These are phyloP conservation scores for Brachionus plicatilis DNA, from an alignment of 1,140 invertebrate genomes.

Conservation along the genomic window DNA sequence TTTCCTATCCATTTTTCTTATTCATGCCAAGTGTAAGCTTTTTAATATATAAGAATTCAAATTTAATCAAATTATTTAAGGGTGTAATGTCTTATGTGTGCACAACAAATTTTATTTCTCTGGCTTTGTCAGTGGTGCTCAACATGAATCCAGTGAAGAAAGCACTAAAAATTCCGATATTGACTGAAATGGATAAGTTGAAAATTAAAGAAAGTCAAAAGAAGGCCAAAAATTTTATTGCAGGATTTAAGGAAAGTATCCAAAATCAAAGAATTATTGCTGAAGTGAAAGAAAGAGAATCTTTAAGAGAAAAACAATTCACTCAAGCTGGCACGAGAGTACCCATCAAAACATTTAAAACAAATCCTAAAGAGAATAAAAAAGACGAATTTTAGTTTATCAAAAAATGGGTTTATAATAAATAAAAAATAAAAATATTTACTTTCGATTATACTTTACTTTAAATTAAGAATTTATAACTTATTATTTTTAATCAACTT, in stretches of 20 bases:
- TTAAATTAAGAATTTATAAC: too few species aligned
- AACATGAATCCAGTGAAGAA: conserved; percentile 68
- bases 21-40: conserved; percentile 32
- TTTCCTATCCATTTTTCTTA: conserved; percentile 69
- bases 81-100: conserved; percentile 35
- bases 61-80: neutral
- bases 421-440: conserved; percentile 3
- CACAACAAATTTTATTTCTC: conserved; percentile 69
- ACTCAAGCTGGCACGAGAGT: conserved; percentile 64
- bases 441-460: too few species aligned
- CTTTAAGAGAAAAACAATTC: conserved; percentile 72
- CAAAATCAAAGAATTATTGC: conserved; percentile 73
- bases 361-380: conserved; percentile 21
- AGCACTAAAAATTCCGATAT: conserved; percentile 71
- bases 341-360: conserved; percentile 32
- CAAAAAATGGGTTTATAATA: neutral
- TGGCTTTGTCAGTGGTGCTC: conserved; percentile 73
- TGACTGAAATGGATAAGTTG: conserved; percentile 60
- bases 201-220: conserved; percentile 59
- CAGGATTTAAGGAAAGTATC: conserved; percentile 44
- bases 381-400: neutral
- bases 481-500: too few species aligned
- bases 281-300: conserved; percentile 69
- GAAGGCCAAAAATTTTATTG: conserved; percentile 61
- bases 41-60: too few species aligned